Evolutionary conservation across 2,113 vertebrate species (phyloP).

Genomic region (Eurystomus gularis): DNA sequence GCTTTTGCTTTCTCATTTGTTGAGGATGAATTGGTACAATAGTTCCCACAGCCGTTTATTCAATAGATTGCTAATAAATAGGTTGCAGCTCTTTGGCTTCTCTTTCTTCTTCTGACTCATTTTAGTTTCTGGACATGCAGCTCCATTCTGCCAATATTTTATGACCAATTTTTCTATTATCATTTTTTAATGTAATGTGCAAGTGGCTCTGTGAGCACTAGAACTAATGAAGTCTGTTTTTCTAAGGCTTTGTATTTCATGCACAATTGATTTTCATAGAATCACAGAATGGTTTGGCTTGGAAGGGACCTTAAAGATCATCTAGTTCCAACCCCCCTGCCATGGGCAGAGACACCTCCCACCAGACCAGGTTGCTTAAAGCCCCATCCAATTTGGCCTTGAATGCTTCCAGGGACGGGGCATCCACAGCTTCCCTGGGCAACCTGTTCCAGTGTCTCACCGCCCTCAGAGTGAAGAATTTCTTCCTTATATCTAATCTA

Average conservation of each 20-base stretch:
- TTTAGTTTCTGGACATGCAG: background rate
- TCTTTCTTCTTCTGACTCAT: background rate
- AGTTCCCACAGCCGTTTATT: background rate
- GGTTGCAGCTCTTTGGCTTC: conserved; percentile 16
- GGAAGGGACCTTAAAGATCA: background rate
- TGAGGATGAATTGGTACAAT: background rate
- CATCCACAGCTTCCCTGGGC: background rate
- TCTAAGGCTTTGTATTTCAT: background rate
- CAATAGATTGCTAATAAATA: background rate
- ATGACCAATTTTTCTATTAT: background rate
- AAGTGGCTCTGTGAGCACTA: background rate
- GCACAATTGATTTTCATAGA: background rate
- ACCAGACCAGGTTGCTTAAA: background rate
- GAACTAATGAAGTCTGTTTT: background rate
- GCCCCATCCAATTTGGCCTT: background rate
- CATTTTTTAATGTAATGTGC: background rate
- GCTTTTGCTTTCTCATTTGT: conserved; percentile 17
- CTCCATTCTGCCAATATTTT: background rate
- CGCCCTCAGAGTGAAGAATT: background rate
- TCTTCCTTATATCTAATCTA: background rate
- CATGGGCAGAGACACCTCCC: background rate
- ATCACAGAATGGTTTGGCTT: background rate
- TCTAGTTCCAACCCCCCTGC: background rate
- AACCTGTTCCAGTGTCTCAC: background rate
- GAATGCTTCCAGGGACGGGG: background rate